Percentiles rank a stretch among this genome's conserved stretches.
Conservation (phyloP, 2,113 vertebrate genomes). For the Crypturellus undulatus region DNA sequence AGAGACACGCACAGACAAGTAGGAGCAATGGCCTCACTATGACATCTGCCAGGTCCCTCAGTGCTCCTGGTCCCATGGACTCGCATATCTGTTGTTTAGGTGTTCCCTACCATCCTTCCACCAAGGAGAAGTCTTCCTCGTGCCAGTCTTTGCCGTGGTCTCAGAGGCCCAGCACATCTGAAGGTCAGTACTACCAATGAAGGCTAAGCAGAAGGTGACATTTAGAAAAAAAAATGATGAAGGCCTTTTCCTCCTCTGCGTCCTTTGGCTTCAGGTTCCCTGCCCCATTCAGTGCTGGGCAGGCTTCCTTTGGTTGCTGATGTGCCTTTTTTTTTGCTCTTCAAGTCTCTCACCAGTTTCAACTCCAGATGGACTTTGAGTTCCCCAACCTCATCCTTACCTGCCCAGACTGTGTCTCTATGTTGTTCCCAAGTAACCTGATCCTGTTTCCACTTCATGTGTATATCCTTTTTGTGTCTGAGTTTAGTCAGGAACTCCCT, state of each 20-base stretch:
- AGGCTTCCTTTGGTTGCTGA: neutral
- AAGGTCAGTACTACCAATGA: neutral
- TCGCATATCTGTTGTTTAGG: neutral
- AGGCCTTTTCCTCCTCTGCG: fast-evolving
- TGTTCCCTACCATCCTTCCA: neutral
- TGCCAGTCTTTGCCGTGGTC: neutral
- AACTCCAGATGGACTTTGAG: neutral
- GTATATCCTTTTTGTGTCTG: neutral
- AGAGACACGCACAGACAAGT: neutral
- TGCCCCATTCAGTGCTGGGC: neutral
- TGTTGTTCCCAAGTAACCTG: neutral
- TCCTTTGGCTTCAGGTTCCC: neutral
- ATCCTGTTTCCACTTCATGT: neutral
- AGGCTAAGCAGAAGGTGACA: neutral
- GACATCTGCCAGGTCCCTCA: too few species aligned
- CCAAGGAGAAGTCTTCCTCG: neutral
- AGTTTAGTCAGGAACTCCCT: neutral
- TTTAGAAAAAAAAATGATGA: too few species aligned
- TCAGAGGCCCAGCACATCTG: neutral
- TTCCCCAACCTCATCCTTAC: neutral
- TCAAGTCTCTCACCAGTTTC: neutral
- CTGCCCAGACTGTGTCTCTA: neutral
- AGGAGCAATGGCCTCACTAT: neutral
- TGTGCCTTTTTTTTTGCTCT: neutral
- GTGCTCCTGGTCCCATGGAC: neutral